These are phyloP conservation scores for Ochropleura leucogaster DNA, from an alignment of 2,888 invertebrate genomes.

Conservation along the genomic window DNA sequence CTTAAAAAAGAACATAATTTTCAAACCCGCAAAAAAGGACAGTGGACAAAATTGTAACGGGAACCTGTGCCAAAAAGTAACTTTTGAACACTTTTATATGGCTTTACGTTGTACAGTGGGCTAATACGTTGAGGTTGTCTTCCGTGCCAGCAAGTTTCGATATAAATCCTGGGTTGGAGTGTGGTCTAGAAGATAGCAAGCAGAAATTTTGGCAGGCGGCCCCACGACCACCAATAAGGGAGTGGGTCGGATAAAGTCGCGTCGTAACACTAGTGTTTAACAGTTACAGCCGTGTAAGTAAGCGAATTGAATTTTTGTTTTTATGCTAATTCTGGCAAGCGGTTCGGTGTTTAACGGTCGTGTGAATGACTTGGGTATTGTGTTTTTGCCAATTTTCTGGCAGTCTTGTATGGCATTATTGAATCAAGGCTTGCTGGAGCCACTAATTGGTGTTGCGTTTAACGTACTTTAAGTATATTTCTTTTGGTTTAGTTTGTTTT, in stretches of 20 bases:
- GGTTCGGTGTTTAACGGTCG: constrained; percentile 25
- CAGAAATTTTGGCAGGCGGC: constrained; percentile 66
- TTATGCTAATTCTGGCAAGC: constrained; percentile 63
- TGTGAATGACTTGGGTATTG: constrained; percentile 26
- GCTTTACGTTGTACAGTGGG: constrained; percentile 66
- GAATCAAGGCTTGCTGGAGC: neutral
- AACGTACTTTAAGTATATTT: neutral
- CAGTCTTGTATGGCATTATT: constrained; percentile 1
- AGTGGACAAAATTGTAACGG: constrained; percentile 47
- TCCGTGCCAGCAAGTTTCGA: constrained; percentile 75
- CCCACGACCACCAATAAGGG: constrained; percentile 45
- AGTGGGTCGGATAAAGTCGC: constrained; percentile 45
- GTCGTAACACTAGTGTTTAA: constrained; percentile 44
- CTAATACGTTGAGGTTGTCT: constrained; percentile 70
- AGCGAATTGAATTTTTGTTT: constrained; percentile 66
- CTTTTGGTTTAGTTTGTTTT: neutral
- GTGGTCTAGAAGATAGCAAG: constrained; percentile 65
- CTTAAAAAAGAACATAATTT: constrained; percentile 51
- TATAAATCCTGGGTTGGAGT: constrained; percentile 73
- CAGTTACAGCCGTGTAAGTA: constrained; percentile 50
- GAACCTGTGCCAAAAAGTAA: constrained; percentile 64
- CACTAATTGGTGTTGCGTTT: neutral
- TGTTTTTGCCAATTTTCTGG: constrained; percentile 35
- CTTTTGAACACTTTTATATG: constrained; percentile 67
- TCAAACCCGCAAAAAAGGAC: constrained; percentile 32